Percentiles rank a stretch among this genome's conserved stretches.
These are phyloP conservation scores for Tokudaia muenninki DNA, from an alignment of 2,797 vertebrate species.

Conservation along the genomic window DNA sequence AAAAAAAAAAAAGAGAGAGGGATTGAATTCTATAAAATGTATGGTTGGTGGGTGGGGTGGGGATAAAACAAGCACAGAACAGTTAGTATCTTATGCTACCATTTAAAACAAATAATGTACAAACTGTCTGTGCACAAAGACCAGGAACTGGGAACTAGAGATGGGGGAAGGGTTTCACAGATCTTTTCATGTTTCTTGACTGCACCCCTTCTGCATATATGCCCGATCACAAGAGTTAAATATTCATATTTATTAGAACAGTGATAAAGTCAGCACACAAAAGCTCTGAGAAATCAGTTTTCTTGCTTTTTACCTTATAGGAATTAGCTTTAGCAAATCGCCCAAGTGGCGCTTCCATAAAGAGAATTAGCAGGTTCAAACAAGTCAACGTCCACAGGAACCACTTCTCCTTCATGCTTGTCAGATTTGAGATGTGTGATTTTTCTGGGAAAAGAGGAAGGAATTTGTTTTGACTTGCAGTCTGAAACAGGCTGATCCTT, in stretches of 20 bases:
- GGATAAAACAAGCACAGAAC: conserved; percentile 33
- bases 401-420: conserved; percentile 56
- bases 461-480: conserved; percentile 74
- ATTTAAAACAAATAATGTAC: not conserved
- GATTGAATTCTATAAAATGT: conserved; percentile 37
- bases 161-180: not conserved
- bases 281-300: conserved; percentile 38
- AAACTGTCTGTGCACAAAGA: not conserved
- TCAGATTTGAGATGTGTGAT: conserved; percentile 66
- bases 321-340: conserved; percentile 64
- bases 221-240: not conserved
- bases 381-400: conserved; percentile 12
- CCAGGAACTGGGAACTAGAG: conserved; percentile 2
- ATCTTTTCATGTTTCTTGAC: not conserved
- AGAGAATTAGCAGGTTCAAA: conserved; percentile 70
- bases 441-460: conserved; percentile 54
- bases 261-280: conserved; percentile 6
- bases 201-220: conserved; percentile 17
- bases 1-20: no score
- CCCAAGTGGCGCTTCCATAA: conserved; percentile 37
- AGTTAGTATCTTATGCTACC: not conserved
- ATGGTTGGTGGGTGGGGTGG: not conserved
- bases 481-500: conserved; percentile 74
- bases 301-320: conserved; percentile 32
- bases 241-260: conserved; percentile 46